Conservation (phyloP, 2,113 vertebrate genomes). For the Prunella himalayana region DNA sequence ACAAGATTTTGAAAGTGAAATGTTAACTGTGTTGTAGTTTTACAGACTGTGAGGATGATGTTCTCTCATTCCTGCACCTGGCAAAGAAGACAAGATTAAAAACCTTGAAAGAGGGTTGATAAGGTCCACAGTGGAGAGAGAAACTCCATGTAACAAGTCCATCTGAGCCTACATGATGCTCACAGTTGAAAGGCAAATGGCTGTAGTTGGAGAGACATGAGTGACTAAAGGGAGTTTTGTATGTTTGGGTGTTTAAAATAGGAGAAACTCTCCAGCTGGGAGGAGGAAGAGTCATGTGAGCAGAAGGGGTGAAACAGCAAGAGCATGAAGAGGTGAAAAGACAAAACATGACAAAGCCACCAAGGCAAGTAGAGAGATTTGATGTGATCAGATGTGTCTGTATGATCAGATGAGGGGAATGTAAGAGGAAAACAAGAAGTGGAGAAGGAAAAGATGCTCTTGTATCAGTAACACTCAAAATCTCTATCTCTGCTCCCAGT, state of each 20-base stretch:
- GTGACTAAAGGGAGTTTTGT: background rate
- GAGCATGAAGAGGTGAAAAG: background rate
- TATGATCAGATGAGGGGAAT: background rate
- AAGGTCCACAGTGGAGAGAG: background rate
- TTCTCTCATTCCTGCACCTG: background rate
- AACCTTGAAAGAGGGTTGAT: background rate
- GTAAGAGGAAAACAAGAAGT: background rate
- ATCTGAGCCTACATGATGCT: background rate
- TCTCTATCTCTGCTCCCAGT: background rate
- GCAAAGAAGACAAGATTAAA: background rate
- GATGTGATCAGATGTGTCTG: background rate
- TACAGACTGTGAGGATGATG: background rate
- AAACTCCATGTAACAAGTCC: background rate
- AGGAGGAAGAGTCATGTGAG: background rate
- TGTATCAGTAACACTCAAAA: background rate
- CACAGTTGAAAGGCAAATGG: background rate
- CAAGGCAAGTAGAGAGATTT: background rate
- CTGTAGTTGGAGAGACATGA: background rate
- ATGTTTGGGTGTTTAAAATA: background rate
- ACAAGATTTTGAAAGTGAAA: background rate
- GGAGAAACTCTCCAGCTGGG: background rate
- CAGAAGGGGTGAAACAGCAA: background rate
- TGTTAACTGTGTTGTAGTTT: background rate
- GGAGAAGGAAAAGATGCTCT: background rate
- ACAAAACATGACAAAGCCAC: background rate